These are phyloP conservation scores for Amphipoea lucens DNA, from an alignment of 2,888 invertebrate genomes.

Conservation along the genomic window DNA sequence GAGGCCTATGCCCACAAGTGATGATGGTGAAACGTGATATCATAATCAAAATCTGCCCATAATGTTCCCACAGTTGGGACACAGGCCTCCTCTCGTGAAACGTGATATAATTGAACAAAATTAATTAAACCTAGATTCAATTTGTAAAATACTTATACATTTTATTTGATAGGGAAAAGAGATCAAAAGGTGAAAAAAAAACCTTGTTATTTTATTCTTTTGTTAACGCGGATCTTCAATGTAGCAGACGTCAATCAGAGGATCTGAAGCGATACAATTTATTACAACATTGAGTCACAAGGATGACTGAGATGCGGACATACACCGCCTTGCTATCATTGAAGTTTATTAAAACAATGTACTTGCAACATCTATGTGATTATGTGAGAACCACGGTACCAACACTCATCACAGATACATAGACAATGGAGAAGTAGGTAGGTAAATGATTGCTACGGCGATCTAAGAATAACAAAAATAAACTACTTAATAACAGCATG, in stretches of 20 bases:
- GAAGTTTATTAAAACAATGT: constrained; percentile 51
- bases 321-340: constrained; percentile 19
- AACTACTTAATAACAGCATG: constrained; percentile 28
- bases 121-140: background rate
- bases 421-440: constrained; percentile 46
- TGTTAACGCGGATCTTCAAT: constrained; percentile 53
- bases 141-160: background rate
- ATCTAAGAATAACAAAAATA: constrained; percentile 20
- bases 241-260: constrained; percentile 62
- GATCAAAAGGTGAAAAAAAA: background rate
- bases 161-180: background rate
- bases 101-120: no score
- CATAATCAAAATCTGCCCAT: no score
- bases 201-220: constrained; percentile 34
- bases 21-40: background rate
- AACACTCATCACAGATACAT: constrained; percentile 29
- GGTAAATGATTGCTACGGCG: constrained; percentile 15
- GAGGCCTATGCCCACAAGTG: background rate
- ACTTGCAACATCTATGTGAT: constrained; percentile 40
- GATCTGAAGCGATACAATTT: constrained; percentile 61
- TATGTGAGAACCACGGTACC: constrained; percentile 49
- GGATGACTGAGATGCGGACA: constrained; percentile 30
- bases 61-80: no score
- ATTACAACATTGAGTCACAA: constrained; percentile 51
- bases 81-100: background rate